These are phyloP conservation scores for Graphium colonna DNA, from an alignment of 2,888 invertebrate species.

Conservation along the genomic window DNA sequence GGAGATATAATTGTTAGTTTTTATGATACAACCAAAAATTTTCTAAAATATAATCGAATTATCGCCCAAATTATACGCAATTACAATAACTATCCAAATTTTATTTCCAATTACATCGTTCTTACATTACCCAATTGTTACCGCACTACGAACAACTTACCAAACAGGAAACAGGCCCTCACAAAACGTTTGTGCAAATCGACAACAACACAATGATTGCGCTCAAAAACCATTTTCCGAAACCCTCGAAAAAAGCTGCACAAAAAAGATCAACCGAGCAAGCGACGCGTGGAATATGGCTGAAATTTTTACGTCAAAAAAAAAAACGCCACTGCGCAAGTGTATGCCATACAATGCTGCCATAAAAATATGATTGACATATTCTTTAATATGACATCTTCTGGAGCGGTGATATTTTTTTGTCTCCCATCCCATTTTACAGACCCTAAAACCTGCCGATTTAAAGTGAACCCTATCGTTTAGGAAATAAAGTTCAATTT, in stretches of 20 bases:
- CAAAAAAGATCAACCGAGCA: conserved; percentile 57
- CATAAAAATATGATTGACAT: conserved; percentile 80
- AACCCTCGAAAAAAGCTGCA: conserved; percentile 48
- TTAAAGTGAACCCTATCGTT: no score
- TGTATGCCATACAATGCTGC: conserved; percentile 71
- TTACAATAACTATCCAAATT: no score
- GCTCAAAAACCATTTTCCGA: conserved; percentile 40
- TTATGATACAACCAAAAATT: no score
- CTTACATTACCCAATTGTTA: conserved; percentile 2
- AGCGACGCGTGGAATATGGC: conserved; percentile 62
- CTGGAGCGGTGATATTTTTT: conserved; percentile 76
- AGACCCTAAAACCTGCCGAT: no score
- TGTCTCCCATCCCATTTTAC: conserved; percentile 67
- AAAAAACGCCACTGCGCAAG: conserved; percentile 66
- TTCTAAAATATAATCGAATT: no score
- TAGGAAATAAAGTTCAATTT: no score
- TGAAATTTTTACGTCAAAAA: no score
- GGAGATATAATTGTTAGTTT: no score
- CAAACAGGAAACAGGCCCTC: conserved; percentile 59
- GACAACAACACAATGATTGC: conserved; percentile 45
- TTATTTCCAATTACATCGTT: background rate
- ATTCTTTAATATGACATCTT: conserved; percentile 79
- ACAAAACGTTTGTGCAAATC: conserved; percentile 49
- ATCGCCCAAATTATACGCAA: no score
- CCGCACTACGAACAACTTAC: conserved; percentile 22